Percentiles rank a stretch among this genome's conserved stretches.
phyloP scores from a whole-genome alignment of 2,797 vertebrate species.

The Falco cherrug region DNA sequence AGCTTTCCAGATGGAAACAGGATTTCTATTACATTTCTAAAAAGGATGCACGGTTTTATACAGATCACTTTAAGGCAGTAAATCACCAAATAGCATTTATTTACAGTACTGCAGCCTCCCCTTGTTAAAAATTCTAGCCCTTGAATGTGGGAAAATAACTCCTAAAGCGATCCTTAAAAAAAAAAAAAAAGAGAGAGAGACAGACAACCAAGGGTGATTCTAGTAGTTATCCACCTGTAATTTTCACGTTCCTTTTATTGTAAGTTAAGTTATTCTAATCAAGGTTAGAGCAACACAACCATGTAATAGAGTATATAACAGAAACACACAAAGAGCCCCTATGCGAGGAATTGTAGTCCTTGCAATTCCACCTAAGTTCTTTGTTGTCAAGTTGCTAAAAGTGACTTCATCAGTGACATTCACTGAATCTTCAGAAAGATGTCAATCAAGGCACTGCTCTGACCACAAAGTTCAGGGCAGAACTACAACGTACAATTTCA shows the following conservation, averaged over 20 bases:
- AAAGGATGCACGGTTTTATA: neutral
- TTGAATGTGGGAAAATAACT: neutral
- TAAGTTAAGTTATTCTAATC: neutral
- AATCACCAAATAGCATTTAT: neutral
- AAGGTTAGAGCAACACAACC: neutral
- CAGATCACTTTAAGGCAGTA: neutral
- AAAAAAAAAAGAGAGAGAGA: too few relatives aligned
- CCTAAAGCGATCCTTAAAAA: neutral
- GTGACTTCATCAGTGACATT: neutral
- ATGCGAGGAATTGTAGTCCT: rapidly evolving
- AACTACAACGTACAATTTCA: neutral
- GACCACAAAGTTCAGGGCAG: neutral
- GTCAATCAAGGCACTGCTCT: neutral
- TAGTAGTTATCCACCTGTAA: neutral
- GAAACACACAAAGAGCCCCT: neutral
- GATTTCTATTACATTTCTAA: neutral
- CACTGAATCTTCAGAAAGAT: neutral
- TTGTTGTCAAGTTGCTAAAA: neutral
- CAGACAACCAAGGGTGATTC: neutral
- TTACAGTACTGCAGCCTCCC: neutral
- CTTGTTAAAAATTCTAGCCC: neutral
- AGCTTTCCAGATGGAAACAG: neutral
- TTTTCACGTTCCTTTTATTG: neutral
- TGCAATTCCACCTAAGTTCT: neutral
- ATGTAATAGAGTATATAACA: neutral